A percentile compares a stretch with the other conserved stretches of the same genome.
Conservation (phyloP, 2,888 invertebrate species). For the Dyspetes luteomarginatus region DNA sequence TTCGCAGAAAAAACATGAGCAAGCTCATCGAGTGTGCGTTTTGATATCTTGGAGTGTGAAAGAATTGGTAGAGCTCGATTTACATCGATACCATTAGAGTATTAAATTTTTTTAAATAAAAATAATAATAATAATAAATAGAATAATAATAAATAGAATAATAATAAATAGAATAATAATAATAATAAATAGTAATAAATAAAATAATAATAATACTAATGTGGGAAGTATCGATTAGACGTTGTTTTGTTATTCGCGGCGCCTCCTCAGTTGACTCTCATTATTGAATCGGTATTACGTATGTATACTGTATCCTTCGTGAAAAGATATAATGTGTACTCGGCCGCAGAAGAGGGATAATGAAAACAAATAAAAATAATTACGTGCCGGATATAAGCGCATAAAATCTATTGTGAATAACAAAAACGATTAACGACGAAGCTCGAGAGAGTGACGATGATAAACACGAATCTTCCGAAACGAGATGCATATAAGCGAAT, state of each 20-base stretch:
- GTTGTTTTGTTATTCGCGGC: background rate
- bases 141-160: too few relatives aligned
- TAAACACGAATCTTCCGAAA: constrained; percentile 24
- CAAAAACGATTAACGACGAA: background rate
- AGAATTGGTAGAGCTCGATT: too few relatives aligned
- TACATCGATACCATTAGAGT: too few relatives aligned
- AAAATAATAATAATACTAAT: background rate
- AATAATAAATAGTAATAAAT: too few relatives aligned
- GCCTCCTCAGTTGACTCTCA: background rate
- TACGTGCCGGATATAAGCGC: background rate
- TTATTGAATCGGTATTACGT: constrained; percentile 3
- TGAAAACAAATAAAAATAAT: background rate
- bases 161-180: too few relatives aligned
- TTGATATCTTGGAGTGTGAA: too few relatives aligned
- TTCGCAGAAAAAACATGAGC: background rate
- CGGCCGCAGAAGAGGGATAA: background rate
- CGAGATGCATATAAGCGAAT: constrained; percentile 19
- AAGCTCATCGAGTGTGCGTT: too few relatives aligned
- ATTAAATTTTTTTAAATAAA: too few relatives aligned
- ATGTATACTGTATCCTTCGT: constrained; percentile 6
- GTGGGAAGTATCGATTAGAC: constrained; percentile 6
- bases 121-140: too few relatives aligned
- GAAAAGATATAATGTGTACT: background rate
- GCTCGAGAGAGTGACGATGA: constrained; percentile 12
- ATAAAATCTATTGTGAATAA: constrained; percentile 32